phyloP scores from a whole-genome alignment of 2,797 vertebrate species.

The Nothura maculosa region DNA sequence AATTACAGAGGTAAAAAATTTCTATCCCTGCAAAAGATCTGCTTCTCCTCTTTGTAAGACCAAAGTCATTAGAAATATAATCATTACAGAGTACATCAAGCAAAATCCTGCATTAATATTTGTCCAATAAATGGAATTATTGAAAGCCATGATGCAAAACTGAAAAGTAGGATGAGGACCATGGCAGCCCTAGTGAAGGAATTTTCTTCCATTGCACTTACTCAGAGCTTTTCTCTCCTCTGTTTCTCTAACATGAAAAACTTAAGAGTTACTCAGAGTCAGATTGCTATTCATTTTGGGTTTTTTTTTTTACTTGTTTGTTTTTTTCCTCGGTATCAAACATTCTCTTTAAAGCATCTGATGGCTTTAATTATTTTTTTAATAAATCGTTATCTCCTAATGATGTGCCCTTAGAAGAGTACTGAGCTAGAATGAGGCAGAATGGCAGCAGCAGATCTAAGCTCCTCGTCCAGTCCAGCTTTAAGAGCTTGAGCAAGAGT shows the following conservation, averaged over 20 bases:
- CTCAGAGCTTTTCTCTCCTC: not conserved
- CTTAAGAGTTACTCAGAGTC: not conserved
- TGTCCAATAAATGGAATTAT: not conserved
- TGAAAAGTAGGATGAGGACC: not conserved
- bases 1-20: constrained; percentile 8
- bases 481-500: not conserved
- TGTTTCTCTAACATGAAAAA: not conserved
- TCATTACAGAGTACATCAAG: not conserved
- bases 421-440: accelerated
- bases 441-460: not conserved
- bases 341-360: not conserved
- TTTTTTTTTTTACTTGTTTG: not conserved
- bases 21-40: not conserved
- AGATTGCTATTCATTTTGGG: not conserved
- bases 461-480: not conserved
- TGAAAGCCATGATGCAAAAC: not conserved
- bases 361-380: not conserved
- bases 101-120: not conserved
- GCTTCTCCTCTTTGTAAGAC: constrained; percentile 6
- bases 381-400: not conserved
- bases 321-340: not conserved
- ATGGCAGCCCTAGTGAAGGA: not conserved
- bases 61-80: not conserved
- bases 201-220: not conserved
- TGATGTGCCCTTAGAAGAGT: accelerated